Conservation (phyloP, 2,888 invertebrate species). For the Pardosa pseudoannulata region DNA sequence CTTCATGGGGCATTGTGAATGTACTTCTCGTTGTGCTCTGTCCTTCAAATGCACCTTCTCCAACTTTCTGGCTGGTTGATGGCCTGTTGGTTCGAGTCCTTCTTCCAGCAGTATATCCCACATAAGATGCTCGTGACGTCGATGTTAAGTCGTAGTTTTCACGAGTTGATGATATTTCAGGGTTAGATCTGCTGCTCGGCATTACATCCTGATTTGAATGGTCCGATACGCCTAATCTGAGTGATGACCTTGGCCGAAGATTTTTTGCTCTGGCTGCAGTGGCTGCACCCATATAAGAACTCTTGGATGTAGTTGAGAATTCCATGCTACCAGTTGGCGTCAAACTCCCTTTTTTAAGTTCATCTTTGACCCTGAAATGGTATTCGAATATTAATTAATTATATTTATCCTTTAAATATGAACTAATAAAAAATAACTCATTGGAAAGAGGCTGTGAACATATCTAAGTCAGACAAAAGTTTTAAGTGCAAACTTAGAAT, state of each 20-base stretch:
- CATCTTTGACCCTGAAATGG: constrained; percentile 41
- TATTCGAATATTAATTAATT: too few relatives aligned
- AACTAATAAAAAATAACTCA: too few relatives aligned
- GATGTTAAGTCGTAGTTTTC: constrained; percentile 20
- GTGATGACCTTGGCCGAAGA: constrained; percentile 41
- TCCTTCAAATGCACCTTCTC: constrained; percentile 53
- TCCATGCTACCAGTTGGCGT: constrained; percentile 71
- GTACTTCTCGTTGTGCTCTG: constrained; percentile 35
- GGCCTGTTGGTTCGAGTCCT: constrained; percentile 38
- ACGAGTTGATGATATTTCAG: background rate
- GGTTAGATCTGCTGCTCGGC: constrained; percentile 48
- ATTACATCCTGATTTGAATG: background rate
- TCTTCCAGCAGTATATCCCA: constrained; percentile 1
- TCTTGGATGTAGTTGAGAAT: constrained; percentile 58
- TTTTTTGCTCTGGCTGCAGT: constrained; percentile 15
- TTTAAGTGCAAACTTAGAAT: too few relatives aligned
- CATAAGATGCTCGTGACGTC: constrained; percentile 33
- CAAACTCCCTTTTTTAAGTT: constrained; percentile 62
- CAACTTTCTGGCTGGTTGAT: constrained; percentile 59
- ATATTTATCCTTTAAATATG: too few relatives aligned
- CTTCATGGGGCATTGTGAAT: constrained; percentile 21
- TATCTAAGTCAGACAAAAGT: too few relatives aligned
- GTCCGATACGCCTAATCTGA: constrained; percentile 38
- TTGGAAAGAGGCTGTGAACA: too few relatives aligned
- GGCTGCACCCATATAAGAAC: constrained; percentile 13